Percentiles rank a stretch among this genome's conserved stretches.
These are phyloP conservation scores for Masnerella sp. DNA, from an alignment of 2,888 invertebrate species.

Conservation along the genomic window DNA sequence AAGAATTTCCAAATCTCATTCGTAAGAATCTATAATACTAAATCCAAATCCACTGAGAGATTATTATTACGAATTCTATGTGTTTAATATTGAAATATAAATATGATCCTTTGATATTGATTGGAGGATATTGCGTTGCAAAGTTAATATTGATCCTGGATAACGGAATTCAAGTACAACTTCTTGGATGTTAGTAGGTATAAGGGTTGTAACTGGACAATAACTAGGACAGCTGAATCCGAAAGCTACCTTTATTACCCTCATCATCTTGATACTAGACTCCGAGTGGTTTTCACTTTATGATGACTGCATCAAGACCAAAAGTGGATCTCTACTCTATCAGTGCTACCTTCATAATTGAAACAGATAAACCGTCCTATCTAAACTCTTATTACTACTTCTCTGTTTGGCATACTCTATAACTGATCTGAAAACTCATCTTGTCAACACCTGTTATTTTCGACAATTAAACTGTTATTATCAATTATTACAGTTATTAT, in stretches of 20 bases:
- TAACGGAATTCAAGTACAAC: conserved; percentile 19
- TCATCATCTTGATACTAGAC: conserved; percentile 33
- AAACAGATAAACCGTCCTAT: conserved; percentile 23
- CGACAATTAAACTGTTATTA: no score
- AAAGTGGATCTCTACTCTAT: conserved; percentile 18
- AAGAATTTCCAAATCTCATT: no score
- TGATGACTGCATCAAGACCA: conserved; percentile 36
- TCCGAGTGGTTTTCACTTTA: conserved; percentile 40
- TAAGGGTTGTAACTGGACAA: conserved; percentile 33
- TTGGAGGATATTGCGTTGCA: no score
- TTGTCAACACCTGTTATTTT: no score
- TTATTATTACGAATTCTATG: no score
- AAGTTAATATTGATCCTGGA: no score
- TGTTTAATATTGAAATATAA: no score
- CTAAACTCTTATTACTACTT: neutral
- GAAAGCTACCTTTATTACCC: conserved; percentile 43
- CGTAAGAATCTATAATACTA: no score
- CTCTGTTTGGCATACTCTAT: neutral
- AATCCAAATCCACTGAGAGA: no score
- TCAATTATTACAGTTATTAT: no score
- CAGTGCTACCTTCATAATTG: conserved; percentile 12
- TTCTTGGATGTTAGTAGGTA: conserved; percentile 22
- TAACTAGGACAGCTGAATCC: conserved; percentile 42
- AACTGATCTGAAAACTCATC: neutral
- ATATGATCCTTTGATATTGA: no score